Base-by-base conservation (phyloP, 2,113 vertebrate genomes). In the Sigmodon hispidus region DNA sequence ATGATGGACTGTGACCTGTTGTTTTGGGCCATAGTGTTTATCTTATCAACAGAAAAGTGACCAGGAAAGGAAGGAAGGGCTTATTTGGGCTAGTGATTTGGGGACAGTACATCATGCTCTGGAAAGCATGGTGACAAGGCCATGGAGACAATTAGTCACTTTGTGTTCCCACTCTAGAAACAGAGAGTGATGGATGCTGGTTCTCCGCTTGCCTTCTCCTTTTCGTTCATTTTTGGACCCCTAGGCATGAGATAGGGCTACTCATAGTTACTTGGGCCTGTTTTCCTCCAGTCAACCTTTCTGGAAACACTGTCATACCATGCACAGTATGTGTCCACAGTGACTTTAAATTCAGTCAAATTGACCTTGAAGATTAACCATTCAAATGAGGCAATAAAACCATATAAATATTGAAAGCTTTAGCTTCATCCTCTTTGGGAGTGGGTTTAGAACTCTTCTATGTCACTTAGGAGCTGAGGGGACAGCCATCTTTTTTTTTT, bases 331-430 rank as follows among this genome's bases (percentile, higher is more conserved):
- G 48, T 79, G 34, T 80, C 36, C 34, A 52, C 2, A 22, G 34
- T 36, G 34, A n/a, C 34, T n/a, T 69, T 19, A 69, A 63, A 65
- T 45, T 2, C 8, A 34, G 40, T 85, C 43, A 86, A 67, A 5
- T 50, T 50, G 81, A 63, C 15, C 81, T 17, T 61, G 31, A 67
- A 86, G 83, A 85, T 36, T 48, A 83, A 83, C n/a, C n/a, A 31
- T 67, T 48, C 31, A 77, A 57, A 36, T 21, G 57, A 48, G 13
- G 52, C 55, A 48, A 57, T 24, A 61, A n/a, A 96, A 55, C 19
- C 40, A 85, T 87, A 81, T 77, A 89, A 90, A 94, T 48, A n/a
- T 48, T 77, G 31, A 75, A 57, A 16, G 10, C 22, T 95, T 97
- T 76, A 22, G 43, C 89, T 94, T 75, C 19, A 26, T 59, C 26